phyloP scores from a whole-genome alignment of 2,797 vertebrate species.

The Ciconia nigra region DNA sequence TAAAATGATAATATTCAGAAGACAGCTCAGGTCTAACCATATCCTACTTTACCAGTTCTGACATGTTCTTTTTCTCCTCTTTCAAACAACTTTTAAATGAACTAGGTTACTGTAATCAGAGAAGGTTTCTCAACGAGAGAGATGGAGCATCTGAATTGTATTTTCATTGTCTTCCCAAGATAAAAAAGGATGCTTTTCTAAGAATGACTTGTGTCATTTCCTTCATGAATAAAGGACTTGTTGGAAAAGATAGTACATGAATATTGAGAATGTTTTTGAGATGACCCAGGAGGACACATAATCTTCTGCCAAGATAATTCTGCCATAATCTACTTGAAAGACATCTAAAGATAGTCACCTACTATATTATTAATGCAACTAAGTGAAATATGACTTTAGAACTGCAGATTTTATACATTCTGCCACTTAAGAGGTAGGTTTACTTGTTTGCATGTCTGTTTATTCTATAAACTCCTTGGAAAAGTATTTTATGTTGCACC shows the following conservation, averaged over 20 bases:
- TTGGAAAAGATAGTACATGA: neutral
- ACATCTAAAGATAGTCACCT: neutral
- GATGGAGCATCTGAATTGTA: neutral
- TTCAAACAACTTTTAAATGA: neutral
- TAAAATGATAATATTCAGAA: neutral
- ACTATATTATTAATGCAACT: neutral
- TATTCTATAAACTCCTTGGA: neutral
- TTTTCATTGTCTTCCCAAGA: neutral
- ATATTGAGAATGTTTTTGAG: neutral
- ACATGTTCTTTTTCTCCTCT: neutral
- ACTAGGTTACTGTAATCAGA: neutral
- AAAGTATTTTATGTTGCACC: neutral
- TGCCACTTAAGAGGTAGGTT: neutral
- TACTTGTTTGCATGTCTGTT: neutral
- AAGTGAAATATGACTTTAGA: neutral
- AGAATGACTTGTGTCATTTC: neutral
- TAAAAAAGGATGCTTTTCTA: neutral
- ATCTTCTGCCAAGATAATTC: neutral
- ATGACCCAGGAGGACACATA: neutral
- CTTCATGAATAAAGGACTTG: neutral
- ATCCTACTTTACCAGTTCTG: neutral
- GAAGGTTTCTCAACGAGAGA: fast-evolving
- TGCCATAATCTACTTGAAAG: neutral
- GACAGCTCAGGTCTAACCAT: neutral
- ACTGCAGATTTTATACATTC: neutral